Conservation (phyloP, 2,888 invertebrate species). For the Argynnis bischoffii region DNA sequence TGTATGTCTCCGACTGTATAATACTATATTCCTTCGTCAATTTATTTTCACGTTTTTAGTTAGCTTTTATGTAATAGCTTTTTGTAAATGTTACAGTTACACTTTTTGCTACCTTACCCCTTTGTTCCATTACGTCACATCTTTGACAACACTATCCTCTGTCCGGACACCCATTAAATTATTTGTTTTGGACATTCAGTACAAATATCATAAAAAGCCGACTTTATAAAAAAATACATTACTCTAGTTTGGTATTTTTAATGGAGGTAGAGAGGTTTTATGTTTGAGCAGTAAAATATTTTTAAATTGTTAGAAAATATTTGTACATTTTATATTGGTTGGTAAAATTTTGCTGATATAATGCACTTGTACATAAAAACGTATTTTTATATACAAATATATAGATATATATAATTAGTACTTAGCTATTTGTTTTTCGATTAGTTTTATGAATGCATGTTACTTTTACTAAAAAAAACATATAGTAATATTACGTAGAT, state of each 20-base stretch:
- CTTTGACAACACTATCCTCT: conserved; percentile 38
- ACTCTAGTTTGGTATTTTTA: neutral
- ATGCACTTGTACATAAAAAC: too few relatives aligned
- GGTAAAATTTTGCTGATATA: neutral
- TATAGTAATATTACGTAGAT: too few relatives aligned
- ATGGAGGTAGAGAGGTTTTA: neutral
- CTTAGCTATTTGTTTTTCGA: too few relatives aligned
- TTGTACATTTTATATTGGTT: conserved; percentile 7
- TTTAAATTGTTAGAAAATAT: neutral
- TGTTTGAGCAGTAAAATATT: conserved; percentile 4
- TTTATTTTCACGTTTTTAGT: too few relatives aligned
- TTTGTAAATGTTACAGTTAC: conserved; percentile 48
- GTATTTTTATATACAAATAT: too few relatives aligned
- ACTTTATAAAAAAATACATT: conserved; percentile 20
- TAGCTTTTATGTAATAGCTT: too few relatives aligned
- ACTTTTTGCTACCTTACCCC: conserved; percentile 61
- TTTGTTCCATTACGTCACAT: conserved; percentile 55
- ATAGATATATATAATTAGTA: too few relatives aligned
- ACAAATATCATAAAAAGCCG: conserved; percentile 57
- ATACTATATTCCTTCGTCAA: too few relatives aligned
- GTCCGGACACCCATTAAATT: conserved; percentile 47
- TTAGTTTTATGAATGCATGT: too few relatives aligned
- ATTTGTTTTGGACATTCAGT: conserved; percentile 54
- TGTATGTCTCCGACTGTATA: too few relatives aligned
- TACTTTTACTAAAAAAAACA: too few relatives aligned